These are phyloP conservation scores for Brachypalpus laphriformis DNA, from an alignment of 2,888 invertebrate genomes.

Conservation along the genomic window DNA sequence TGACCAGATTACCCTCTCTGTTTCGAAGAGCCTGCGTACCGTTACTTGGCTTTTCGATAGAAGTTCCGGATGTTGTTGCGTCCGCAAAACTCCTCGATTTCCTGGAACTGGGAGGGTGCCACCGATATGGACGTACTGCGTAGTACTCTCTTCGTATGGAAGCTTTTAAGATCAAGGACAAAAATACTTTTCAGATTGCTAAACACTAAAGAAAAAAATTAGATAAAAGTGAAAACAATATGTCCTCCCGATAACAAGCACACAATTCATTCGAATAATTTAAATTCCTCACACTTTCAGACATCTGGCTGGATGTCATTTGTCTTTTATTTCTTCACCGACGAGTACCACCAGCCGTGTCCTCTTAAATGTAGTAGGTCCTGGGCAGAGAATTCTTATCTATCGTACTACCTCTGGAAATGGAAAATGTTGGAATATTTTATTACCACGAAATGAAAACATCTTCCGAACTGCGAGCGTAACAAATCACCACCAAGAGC, in stretches of 20 bases:
- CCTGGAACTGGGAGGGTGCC: too few species aligned
- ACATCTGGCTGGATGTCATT: conserved; percentile 56
- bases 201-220: too few species aligned
- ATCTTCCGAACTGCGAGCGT: conserved; percentile 65
- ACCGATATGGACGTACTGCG: too few species aligned
- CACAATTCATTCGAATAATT: conserved; percentile 44
- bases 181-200: too few species aligned
- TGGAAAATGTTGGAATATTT: conserved; percentile 55
- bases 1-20: too few species aligned
- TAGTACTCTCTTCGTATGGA: too few species aligned
- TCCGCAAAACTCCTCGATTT: too few species aligned
- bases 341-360: conserved; percentile 8
- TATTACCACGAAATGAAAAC: conserved; percentile 65
- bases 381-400: conserved; percentile 49
- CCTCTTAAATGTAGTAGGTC: not conserved
- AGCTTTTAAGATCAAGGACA: too few species aligned
- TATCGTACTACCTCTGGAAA: conserved; percentile 7
- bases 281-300: conserved; percentile 49
- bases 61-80: too few species aligned
- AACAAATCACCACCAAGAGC: conserved; percentile 67
- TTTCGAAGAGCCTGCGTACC: too few species aligned
- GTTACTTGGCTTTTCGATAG: too few species aligned
- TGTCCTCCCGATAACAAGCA: conserved; percentile 24
- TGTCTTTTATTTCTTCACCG: conserved; percentile 25
- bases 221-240: too few species aligned